phyloP scores from a whole-genome alignment of 2,888 invertebrate genomes.

The Hipparchia sbordonii region DNA sequence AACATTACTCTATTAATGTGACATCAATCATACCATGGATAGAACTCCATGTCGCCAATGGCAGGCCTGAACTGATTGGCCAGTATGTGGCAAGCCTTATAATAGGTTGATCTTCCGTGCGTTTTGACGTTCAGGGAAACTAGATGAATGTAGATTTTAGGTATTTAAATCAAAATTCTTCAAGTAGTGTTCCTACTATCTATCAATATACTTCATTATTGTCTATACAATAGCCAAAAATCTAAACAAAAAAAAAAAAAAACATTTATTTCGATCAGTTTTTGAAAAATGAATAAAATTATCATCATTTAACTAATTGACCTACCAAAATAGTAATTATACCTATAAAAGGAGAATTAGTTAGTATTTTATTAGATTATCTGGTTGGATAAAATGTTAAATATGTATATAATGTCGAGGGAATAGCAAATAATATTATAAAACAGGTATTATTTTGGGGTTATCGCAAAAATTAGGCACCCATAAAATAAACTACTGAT shows the following conservation, averaged over 20 bases:
- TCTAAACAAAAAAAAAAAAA: too few species aligned
- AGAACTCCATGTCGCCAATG: too few species aligned
- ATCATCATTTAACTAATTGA: too few species aligned
- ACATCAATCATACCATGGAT: too few species aligned
- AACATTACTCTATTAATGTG: too few species aligned
- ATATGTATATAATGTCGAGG: neutral
- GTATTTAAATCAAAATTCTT: too few species aligned
- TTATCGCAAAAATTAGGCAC: neutral
- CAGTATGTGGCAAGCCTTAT: neutral
- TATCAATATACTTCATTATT: too few species aligned
- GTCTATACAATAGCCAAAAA: too few species aligned
- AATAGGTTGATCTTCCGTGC: slow-evolving; percentile 28
- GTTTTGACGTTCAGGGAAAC: slow-evolving; percentile 28
- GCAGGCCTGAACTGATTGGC: too few species aligned
- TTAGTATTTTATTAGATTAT: neutral
- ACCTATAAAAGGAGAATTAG: neutral
- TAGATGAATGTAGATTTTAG: neutral
- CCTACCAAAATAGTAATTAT: neutral
- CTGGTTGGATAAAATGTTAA: neutral
- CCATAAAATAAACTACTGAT: neutral
- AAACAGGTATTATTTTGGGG: neutral
- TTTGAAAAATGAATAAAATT: too few species aligned
- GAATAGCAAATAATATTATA: neutral
- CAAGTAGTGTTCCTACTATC: too few species aligned
- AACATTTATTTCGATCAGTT: too few species aligned